phyloP scores from a whole-genome alignment of 2,797 vertebrate species.

The Cossypha polioptera region DNA sequence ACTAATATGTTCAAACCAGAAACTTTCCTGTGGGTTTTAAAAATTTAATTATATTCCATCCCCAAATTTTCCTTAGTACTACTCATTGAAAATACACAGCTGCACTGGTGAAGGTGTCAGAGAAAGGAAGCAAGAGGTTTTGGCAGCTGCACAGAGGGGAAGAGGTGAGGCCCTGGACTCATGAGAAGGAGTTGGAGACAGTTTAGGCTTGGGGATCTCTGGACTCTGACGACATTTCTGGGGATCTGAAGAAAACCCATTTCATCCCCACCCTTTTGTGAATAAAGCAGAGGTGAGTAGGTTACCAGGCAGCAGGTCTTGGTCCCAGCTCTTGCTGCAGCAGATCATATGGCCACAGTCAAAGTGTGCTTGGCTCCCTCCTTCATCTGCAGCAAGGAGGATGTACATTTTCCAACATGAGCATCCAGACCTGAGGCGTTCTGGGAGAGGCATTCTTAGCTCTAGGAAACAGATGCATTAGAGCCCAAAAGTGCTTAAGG shows the following conservation, averaged over 20 bases:
- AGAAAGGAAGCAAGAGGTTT: conserved; percentile 47
- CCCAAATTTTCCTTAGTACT: conserved; percentile 37
- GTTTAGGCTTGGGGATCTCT: conserved; percentile 44
- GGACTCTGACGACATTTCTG: conserved; percentile 50
- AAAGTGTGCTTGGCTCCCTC: not conserved
- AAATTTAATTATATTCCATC: conserved; percentile 44
- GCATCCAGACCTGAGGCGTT: not conserved
- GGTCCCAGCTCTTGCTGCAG: not conserved
- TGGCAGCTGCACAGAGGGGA: conserved; percentile 52
- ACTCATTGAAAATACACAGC: conserved; percentile 56
- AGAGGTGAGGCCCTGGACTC: conserved; percentile 50
- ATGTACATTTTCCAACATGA: not conserved
- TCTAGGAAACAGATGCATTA: not conserved
- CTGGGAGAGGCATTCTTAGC: not conserved
- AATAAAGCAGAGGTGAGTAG: conserved; percentile 18
- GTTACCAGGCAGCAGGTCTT: conserved; percentile 32
- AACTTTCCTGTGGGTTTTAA: conserved; percentile 32
- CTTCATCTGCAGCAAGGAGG: not conserved
- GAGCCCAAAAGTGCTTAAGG: not conserved
- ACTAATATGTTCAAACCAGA: conserved; percentile 40
- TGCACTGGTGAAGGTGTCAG: conserved; percentile 48
- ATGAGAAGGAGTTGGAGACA: conserved; percentile 38
- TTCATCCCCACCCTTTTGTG: conserved; percentile 41
- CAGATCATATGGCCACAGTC: not conserved
- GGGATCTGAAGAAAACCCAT: conserved; percentile 32